Evolutionary conservation across 1,140 invertebrate genomes (phyloP).

Genomic region (Hyphantria cunea): DNA sequence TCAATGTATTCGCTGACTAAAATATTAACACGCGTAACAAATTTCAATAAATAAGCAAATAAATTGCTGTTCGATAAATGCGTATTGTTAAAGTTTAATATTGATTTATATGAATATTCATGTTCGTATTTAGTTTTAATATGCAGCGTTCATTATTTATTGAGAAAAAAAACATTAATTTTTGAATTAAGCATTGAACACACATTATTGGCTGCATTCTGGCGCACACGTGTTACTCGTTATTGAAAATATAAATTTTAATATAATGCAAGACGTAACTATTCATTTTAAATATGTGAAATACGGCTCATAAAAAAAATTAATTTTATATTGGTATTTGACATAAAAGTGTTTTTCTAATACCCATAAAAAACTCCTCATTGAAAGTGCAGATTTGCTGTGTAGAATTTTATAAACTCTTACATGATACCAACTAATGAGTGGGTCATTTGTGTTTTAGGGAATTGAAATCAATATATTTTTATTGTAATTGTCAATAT

Average conservation of each 20-base stretch:
- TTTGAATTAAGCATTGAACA: conserved; percentile 37
- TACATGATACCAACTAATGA: too few species aligned
- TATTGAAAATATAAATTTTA: conserved; percentile 31
- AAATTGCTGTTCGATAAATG: conserved; percentile 76
- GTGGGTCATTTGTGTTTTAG: too few species aligned
- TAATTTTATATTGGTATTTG: conserved; percentile 20
- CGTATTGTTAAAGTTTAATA: conserved; percentile 65
- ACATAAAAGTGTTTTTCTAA: too few species aligned
- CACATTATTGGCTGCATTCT: conserved; percentile 25
- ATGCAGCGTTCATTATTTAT: conserved; percentile 39
- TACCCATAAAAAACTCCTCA: too few species aligned
- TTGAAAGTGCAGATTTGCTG: too few species aligned
- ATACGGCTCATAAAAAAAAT: conserved; percentile 28
- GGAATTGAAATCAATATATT: too few species aligned
- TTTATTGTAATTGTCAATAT: too few species aligned
- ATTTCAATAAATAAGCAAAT: conserved; percentile 79
- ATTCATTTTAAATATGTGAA: too few species aligned
- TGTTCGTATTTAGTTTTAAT: conserved; percentile 56
- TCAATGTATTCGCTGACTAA: conserved; percentile 36
- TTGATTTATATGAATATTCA: conserved; percentile 81
- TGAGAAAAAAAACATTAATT: conserved; percentile 34
- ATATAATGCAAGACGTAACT: conserved; percentile 22
- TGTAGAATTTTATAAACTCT: too few species aligned
- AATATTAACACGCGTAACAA: conserved; percentile 71
- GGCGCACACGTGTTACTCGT: conserved; percentile 29